phyloP scores from a whole-genome alignment of 2,888 invertebrate genomes.

The Drosophila crucigera region DNA sequence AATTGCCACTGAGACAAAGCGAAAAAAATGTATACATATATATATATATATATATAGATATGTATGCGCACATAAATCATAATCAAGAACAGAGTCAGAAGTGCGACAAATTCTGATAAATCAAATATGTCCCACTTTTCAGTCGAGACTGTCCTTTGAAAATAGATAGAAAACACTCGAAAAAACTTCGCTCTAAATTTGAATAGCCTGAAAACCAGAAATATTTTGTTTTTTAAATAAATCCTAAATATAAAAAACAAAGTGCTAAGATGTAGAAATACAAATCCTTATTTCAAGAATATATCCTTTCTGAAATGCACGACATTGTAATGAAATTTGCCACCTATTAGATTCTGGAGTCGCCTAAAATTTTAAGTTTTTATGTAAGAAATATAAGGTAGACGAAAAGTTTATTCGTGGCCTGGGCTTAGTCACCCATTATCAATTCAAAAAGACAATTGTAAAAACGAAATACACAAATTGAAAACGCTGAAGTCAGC shows the following conservation, averaged over 20 bases:
- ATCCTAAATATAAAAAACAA: neutral
- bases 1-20: neutral
- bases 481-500: neutral
- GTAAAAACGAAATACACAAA: neutral
- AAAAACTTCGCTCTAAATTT: neutral
- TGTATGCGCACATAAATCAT: conserved; percentile 3
- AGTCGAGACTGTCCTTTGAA: neutral
- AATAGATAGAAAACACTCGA: neutral
- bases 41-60: neutral
- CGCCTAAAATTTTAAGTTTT: neutral
- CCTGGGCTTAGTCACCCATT: neutral
- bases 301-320: neutral
- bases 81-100: conserved; percentile 1
- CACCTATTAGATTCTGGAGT: no score
- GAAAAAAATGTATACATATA: neutral
- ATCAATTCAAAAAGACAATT: neutral
- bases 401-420: neutral
- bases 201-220: neutral
- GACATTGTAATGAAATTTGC: neutral
- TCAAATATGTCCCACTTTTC: neutral
- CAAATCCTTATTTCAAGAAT: neutral
- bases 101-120: neutral
- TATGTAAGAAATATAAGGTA: neutral
- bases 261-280: neutral
- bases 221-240: neutral